Base-by-base conservation (phyloP, 2,888 invertebrate species). In the Melolontha melolontha region DNA sequence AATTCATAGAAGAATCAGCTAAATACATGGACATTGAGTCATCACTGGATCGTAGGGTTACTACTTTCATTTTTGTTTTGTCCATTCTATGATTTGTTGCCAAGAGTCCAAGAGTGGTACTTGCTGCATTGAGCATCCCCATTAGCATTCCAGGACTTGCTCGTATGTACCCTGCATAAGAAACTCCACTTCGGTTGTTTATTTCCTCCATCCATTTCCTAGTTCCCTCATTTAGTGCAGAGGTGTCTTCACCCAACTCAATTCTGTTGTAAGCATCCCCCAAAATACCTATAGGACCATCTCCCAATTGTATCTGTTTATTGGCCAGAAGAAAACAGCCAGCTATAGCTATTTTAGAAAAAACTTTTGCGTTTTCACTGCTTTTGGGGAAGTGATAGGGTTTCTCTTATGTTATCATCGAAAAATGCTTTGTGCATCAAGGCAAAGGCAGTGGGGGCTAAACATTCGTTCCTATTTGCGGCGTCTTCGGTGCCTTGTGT, bases 401-500 rank as follows among this genome's bases (percentile, higher is more conserved):
- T 40, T 12, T 11, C 27, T 50, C 72, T 64, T 0, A 42, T 29
- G 29, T 55, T 16, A 2, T 49, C 12, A 47, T 75, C 73, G 42
- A 75, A 74, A 0, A 77, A 7, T 7, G 40, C 68, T 42, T 69
- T 49, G 49, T 78, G 78, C 73, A 77, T 75, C 16, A 73, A 47
- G 0, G 70, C 74, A 66, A 79, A 78, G 1, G 44, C 16, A 7
- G 69, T 63, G 16, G 77, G 73, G 0, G 75, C 55, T 0, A 78
- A 39, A 41, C 76, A 78, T 55, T 79, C 78, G 66, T 79, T 79
- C 75, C 77, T 78, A 68, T 78, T 79, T 0, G 77, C 75, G 0
- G 77, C 77, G 66, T 78, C 77, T 57, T 79, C 77, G 4, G 77
- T 78, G 0, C 72, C 75, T 68, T 79, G 78, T n/a, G 57, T 39